A percentile compares a stretch with the other conserved stretches of the same genome.
Conservation (phyloP, 2,113 vertebrate genomes). For the Phyllostomus discolor region DNA sequence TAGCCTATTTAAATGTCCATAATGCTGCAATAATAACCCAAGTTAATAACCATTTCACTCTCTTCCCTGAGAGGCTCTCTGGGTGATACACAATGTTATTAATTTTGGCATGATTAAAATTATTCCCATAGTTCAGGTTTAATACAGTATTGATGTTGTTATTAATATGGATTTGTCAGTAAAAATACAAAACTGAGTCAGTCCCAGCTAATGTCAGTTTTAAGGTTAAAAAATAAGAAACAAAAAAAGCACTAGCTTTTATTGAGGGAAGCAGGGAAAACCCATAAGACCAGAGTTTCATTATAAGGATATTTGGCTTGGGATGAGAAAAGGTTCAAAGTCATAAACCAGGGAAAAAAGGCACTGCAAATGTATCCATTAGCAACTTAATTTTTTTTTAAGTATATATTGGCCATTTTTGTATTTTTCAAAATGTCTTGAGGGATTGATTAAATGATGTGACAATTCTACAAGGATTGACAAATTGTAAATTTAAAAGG, state of each 20-base stretch:
- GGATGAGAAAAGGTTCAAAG: constrained; percentile 29
- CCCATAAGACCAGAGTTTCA: constrained; percentile 43
- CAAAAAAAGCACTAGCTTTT: neutral
- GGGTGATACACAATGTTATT: constrained; percentile 76
- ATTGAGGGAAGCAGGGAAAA: constrained; percentile 32
- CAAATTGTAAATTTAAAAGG: neutral
- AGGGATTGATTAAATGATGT: neutral
- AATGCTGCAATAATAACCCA: constrained; percentile 82
- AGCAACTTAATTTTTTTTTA: neutral
- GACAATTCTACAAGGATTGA: neutral
- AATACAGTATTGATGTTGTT: constrained; percentile 83
- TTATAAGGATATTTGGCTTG: constrained; percentile 53
- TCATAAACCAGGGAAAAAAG: neutral
- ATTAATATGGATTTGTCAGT: constrained; percentile 85
- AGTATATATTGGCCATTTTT: neutral
- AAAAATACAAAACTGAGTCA: constrained; percentile 79
- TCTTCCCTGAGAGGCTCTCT: constrained; percentile 47
- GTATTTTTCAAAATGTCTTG: constrained; percentile 13
- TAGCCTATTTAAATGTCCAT: constrained; percentile 78
- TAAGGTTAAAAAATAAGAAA: constrained; percentile 58
- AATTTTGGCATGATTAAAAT: constrained; percentile 81
- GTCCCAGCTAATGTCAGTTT: constrained; percentile 73
- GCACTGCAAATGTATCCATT: neutral
- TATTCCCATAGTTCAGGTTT: constrained; percentile 81
- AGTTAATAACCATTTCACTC: constrained; percentile 74